Evolutionary conservation across 92 coral and sea anemone genomes (phyloP), one percentile per base, ranked within the genome.

Genomic region (Muricea muricata): DNA sequence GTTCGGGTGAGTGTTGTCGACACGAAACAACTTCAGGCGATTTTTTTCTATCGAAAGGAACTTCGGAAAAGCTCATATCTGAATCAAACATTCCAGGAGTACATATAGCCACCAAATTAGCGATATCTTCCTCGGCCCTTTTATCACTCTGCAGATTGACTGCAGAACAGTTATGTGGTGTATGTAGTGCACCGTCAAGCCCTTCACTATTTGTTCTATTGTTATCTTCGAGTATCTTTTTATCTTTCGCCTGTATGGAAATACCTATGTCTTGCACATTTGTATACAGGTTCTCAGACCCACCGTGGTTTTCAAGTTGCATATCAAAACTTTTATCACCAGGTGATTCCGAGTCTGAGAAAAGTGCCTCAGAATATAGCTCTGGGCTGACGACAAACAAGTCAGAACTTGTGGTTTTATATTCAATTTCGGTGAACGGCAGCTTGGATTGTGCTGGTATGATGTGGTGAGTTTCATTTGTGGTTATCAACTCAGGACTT

Each of bases 51-150:
- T 24, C 34, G 20, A 32, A 13, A 42, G 28, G 41, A 75, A 34
- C 25, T 23, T 47, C 40, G 33, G 80, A 52, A 18, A 46, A 25
- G 34, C 17, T 20, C 25, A 75, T 35, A 20, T 47, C 80, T 58
- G 83, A 78, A 21, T 78, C 83, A 35, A 78, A 78, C 83, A 56
- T 78, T 33, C 71, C 70, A 21, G 83, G 71, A 32, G 83, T 35
- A 45, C 83, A 78, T 3, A 55, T 20, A 56, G 47, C 71, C 83
- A 9, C 65, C 8, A 50, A 2, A 7, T 21, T 47, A 12, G 40
- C 35, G 13, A 26, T 12, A 28, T 30, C 28, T 29, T 26, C 24
- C 10, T 52, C 80, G 14, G 34, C 65, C 7, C 30, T 52, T 20
- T 75, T 57, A 13, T 50, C 37, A 13, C 28, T 41, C 23, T 7